These are phyloP conservation scores for Lagopus muta DNA, from an alignment of 2,113 vertebrate species.

Conservation along the genomic window DNA sequence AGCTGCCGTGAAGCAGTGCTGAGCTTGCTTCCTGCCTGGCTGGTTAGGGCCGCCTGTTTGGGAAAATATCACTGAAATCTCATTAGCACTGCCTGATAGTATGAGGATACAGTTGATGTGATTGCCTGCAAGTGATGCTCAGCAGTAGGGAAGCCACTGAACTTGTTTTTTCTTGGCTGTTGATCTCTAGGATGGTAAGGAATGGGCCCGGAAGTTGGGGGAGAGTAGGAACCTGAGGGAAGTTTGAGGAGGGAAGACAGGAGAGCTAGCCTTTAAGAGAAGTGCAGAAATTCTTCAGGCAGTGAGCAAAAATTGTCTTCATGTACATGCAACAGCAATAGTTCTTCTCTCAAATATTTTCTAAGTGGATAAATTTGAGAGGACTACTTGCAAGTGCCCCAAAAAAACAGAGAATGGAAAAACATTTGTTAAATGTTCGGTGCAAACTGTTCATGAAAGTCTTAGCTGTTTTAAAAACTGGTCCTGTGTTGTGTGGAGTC, in stretches of 20 bases:
- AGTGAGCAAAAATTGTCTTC: background rate
- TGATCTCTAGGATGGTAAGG: background rate
- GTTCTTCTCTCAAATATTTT: background rate
- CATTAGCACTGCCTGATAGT: background rate
- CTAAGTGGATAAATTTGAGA: background rate
- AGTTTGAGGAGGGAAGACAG: background rate
- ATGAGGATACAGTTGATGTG: background rate
- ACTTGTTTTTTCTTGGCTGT: background rate
- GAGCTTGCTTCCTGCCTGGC: background rate
- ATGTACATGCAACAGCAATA: background rate
- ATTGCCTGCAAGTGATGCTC: background rate
- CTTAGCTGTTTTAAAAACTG: background rate
- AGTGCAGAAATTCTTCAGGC: background rate
- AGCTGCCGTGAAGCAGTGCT: accelerated
- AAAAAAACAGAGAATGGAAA: background rate
- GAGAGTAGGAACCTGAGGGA: background rate
- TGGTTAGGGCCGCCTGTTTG: background rate
- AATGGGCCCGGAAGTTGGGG: background rate
- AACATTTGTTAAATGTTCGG: background rate
- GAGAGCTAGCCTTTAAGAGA: background rate
- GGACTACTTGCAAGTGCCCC: background rate
- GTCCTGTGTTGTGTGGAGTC: background rate
- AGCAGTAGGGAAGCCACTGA: background rate
- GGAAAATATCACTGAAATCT: background rate
- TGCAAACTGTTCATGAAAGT: background rate